Percentiles rank a stretch among this genome's conserved stretches.
phyloP scores from a whole-genome alignment of 2,113 vertebrate genomes.

The Xenopus borealis region DNA sequence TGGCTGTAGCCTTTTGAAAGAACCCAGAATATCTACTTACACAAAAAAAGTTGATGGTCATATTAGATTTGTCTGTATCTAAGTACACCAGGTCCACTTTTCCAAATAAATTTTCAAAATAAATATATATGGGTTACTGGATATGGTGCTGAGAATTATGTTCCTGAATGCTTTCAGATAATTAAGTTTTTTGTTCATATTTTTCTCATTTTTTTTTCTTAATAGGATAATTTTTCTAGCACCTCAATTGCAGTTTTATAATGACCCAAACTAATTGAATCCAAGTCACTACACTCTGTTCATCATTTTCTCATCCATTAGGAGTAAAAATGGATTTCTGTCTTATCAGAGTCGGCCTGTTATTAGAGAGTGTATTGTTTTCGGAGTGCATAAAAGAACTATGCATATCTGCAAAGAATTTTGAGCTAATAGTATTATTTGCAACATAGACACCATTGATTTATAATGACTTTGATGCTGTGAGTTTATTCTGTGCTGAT shows the following conservation, averaged over 20 bases:
- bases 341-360: not conserved
- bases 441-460: no score
- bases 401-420: no score
- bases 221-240: not conserved
- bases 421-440: no score
- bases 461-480: no score
- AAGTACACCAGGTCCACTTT: not conserved
- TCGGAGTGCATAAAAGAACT: no score
- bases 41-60: not conserved
- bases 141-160: not conserved
- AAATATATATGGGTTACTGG: no score
- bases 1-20: not conserved
- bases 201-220: not conserved
- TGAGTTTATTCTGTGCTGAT: no score
- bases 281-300: not conserved
- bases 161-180: not conserved
- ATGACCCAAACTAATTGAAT: slow-evolving; percentile 12
- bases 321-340: not conserved
- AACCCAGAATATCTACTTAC: not conserved
- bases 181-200: slow-evolving; percentile 1
- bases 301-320: not conserved
- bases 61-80: not conserved
- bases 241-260: slow-evolving; percentile 5
- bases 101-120: no score
- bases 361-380: not conserved